phyloP scores from a whole-genome alignment of 2,797 vertebrate species.

The Hapalemur alaotrensis region DNA sequence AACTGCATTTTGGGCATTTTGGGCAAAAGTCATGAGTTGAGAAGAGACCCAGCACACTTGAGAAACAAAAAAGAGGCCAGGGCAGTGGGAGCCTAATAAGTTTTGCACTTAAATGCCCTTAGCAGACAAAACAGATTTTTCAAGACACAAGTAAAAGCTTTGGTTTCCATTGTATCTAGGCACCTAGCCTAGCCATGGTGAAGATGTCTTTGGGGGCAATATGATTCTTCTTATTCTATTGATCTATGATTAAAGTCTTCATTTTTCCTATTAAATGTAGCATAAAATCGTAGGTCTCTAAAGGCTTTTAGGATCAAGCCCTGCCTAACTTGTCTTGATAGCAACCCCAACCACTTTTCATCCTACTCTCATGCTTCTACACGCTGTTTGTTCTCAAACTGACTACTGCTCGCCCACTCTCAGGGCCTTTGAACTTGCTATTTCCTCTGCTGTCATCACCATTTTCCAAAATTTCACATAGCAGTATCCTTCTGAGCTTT shows the following conservation, averaged over 20 bases:
- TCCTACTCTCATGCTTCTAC: not conserved
- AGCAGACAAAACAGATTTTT: not conserved
- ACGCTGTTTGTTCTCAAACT: not conserved
- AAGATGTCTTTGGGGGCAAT: not conserved
- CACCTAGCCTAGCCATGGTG: not conserved
- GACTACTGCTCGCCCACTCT: not conserved
- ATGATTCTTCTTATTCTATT: not conserved
- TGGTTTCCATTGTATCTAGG: not conserved
- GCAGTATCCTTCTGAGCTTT: not conserved
- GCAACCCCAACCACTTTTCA: not conserved
- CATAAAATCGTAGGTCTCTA: not conserved
- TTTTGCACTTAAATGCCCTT: not conserved
- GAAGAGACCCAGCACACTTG: not conserved
- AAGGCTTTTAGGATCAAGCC: not conserved
- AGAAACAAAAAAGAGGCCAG: not conserved
- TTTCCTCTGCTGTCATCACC: not conserved
- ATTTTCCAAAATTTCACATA: not conserved
- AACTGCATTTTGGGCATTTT: not conserved
- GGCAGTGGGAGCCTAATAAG: not conserved
- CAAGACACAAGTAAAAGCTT: not conserved
- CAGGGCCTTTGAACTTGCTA: not conserved
- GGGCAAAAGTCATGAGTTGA: not conserved
- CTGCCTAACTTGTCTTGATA: not conserved
- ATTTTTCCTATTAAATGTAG: not conserved
- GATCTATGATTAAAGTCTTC: not conserved